Conservation (phyloP, 2,113 vertebrate genomes). For the Corydoras sp. region DNA sequence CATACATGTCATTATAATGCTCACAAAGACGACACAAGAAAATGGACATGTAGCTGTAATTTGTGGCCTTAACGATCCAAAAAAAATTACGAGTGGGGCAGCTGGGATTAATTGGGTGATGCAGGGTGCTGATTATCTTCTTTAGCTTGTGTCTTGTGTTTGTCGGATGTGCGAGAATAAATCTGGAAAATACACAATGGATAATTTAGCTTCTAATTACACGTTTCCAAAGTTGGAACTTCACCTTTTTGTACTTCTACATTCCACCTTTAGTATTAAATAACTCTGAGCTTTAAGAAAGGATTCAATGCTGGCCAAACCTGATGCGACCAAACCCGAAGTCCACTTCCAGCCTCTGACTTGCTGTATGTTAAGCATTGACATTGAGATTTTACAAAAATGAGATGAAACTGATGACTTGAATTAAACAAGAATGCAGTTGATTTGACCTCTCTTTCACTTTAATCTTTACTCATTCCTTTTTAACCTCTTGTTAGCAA, state of each 20-base stretch:
- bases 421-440: too few relatives aligned
- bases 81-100: slow-evolving; percentile 21
- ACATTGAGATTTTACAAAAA: neutral
- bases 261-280: neutral
- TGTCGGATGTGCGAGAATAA: slow-evolving; percentile 28
- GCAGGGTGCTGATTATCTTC: slow-evolving; percentile 20
- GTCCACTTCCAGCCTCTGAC: neutral
- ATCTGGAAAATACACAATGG: slow-evolving; percentile 19
- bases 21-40: slow-evolving; percentile 27
- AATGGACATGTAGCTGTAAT: slow-evolving; percentile 45
- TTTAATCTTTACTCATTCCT: too few relatives aligned
- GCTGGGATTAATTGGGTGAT: slow-evolving; percentile 6
- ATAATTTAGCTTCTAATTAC: slow-evolving; percentile 14
- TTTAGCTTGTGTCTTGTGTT: slow-evolving; percentile 25
- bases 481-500: too few relatives aligned
- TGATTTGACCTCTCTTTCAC: too few relatives aligned
- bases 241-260: slow-evolving; percentile 1
- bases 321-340: neutral
- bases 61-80: slow-evolving; percentile 62
- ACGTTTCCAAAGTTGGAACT: neutral
- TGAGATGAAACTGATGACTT: too few relatives aligned
- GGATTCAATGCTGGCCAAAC: neutral
- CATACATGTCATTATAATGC: slow-evolving; percentile 36
- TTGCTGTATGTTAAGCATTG: neutral
- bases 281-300: neutral